A percentile compares a stretch with the other conserved stretches of the same genome.
Evolutionary conservation across 2,888 invertebrate species (phyloP).

Genomic region (Epistrophe grossulariae): DNA sequence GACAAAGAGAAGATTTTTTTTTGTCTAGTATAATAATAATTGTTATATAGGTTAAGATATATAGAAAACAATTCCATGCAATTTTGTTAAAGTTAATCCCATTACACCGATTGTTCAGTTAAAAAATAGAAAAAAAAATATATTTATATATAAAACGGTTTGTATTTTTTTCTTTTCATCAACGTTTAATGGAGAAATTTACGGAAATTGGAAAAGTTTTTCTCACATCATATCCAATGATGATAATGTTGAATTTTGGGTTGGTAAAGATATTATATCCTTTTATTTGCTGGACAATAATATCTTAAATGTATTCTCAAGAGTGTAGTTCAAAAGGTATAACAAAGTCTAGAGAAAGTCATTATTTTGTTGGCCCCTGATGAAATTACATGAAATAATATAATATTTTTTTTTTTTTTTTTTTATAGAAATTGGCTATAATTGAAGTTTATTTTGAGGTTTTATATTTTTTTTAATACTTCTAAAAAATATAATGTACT

Average conservation of each 20-base stretch:
- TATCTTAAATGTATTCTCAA: not conserved
- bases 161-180: not conserved
- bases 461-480: not conserved
- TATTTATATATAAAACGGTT: not conserved
- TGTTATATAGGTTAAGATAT: not conserved
- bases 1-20: not conserved
- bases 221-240: constrained; percentile 19
- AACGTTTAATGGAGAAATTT: constrained; percentile 6
- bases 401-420: not conserved
- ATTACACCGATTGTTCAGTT: not conserved
- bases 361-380: constrained; percentile 25
- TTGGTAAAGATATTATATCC: not conserved
- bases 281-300: not conserved
- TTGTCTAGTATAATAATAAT: not conserved
- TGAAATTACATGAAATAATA: not conserved
- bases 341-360: constrained; percentile 18
- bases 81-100: constrained; percentile 1
- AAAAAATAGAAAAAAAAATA: not conserved
- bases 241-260: not conserved
- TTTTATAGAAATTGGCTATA: not conserved
- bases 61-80: not conserved
- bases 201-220: constrained; percentile 57
- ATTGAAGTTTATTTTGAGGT: not conserved
- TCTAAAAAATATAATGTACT: not conserved
- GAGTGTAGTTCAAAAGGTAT: constrained; percentile 21